Evolutionary conservation across 2,113 vertebrate species (phyloP).

Genomic region (Chloropsis hardwickii): DNA sequence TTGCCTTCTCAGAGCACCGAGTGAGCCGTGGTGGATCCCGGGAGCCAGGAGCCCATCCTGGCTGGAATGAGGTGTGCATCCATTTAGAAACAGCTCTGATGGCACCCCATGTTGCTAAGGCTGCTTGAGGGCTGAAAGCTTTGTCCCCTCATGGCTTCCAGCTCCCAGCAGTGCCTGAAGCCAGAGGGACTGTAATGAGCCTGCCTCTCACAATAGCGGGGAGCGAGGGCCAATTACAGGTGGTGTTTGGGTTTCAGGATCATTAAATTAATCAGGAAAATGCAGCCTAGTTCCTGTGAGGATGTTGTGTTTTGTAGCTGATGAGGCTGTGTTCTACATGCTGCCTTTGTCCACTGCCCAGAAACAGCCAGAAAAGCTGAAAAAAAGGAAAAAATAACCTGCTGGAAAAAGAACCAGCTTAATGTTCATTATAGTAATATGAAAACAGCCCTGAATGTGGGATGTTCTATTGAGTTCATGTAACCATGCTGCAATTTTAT

Average conservation of each 20-base stretch:
- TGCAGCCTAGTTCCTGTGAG: not conserved
- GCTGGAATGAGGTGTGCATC: rapidly evolving
- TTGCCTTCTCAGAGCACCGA: not conserved
- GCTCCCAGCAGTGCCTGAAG: not conserved
- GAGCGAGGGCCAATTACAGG: not conserved
- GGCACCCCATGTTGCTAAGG: not conserved
- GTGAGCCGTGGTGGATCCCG: rapidly evolving
- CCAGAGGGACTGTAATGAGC: not conserved
- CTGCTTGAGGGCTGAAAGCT: not conserved
- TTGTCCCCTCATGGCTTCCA: not conserved
- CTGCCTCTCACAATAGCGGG: not conserved
- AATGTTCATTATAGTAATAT: not conserved
- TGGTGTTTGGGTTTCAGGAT: not conserved
- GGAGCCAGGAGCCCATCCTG: not conserved
- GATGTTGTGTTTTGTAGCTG: not conserved
- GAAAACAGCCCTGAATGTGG: not conserved
- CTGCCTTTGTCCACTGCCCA: not conserved
- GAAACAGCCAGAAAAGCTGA: not conserved
- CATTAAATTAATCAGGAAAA: slow-evolving; percentile 19
- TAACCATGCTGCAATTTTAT: not conserved
- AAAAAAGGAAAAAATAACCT: not conserved
- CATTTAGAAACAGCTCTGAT: not conserved
- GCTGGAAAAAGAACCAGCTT: not conserved
- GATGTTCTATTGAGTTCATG: not conserved
- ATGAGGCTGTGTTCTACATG: not conserved